Evolutionary conservation across 2,113 vertebrate species (phyloP).

Genomic region (Cnemophilus loriae): DNA sequence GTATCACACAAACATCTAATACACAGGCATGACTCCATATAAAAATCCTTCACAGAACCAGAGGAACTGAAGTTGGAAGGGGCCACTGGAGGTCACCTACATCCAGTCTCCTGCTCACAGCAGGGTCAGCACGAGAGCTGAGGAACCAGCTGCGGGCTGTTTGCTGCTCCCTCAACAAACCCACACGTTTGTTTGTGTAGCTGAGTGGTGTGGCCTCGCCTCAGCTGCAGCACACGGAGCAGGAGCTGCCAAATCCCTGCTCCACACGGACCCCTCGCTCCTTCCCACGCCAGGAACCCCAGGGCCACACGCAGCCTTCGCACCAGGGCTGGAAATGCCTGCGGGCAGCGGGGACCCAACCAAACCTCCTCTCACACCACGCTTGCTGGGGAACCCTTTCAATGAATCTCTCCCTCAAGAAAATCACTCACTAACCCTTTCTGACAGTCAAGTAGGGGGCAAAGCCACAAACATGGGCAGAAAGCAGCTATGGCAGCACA

Average conservation of each 20-base stretch:
- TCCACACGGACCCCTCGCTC: accelerated
- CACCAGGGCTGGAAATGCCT: accelerated
- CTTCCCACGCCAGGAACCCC: not conserved
- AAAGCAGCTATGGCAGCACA: accelerated
- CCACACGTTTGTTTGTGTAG: not conserved
- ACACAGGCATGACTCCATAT: accelerated
- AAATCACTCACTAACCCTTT: not conserved
- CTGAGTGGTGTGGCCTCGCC: no score
- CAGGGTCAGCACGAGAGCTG: not conserved
- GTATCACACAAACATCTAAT: not conserved
- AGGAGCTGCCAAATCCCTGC: not conserved
- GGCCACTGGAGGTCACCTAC: not conserved
- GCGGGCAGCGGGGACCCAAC: not conserved
- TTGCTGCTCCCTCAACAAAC: not conserved
- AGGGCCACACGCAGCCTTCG: accelerated
- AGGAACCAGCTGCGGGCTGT: not conserved
- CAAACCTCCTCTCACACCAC: not conserved
- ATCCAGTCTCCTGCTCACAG: not conserved
- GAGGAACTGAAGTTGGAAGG: not conserved
- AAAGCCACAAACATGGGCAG: not conserved
- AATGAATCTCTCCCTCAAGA: not conserved
- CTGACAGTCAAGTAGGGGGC: not conserved
- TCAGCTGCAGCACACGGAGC: not conserved
- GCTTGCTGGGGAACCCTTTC: accelerated
- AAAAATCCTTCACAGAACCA: not conserved